Base-by-base conservation (phyloP, 1,140 invertebrate genomes). In the Leptonema lineaticorne region DNA sequence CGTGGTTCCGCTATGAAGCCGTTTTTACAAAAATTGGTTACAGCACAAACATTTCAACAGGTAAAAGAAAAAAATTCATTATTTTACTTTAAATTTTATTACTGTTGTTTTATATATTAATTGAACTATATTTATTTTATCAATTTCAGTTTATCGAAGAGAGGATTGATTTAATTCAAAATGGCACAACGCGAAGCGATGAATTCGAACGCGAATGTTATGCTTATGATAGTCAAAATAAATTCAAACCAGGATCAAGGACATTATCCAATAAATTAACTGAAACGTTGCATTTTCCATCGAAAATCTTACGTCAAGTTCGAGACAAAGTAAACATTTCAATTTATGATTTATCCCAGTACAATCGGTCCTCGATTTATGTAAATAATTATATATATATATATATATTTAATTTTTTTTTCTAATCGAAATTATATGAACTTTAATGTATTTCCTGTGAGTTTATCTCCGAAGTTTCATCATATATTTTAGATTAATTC, bases 121-220 rank as follows among this genome's bases (percentile, higher is more conserved):
- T 24, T 56, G 24, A 56, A 20, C 26, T 26, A 5, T 24, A 24
- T 41, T 60, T 18, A 30, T 41, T 57, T 56, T 56, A 26, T n/a
- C 9, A 33, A 50, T 50, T 24, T 67, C 28, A 69, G 68, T 69
- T 69, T 27, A 50, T 69, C 30, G 68, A 69, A 46, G 63, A 63
- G 4, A 60, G 68, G 8, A 24, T 69, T 18, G 56, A 63, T 18
- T 20, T 69, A 45, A 46, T 59, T 3, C 27, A 24, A 18, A 33
- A 14, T 26, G 64, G 58, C n/a, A 24, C 53, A 5, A 62, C 20
- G 24, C 57, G 27, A 16, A 65, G 50, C 11, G 68, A 69, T 60
- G 68, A 69, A 26, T 69, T 69, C 16, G 53, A 63, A 56, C 30
- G 63, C 0, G 62, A 69, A 29, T 64, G 56, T 20, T 69, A 41